Percentiles rank a stretch among this genome's conserved stretches.
Evolutionary conservation across 2,113 vertebrate species (phyloP).

Genomic region (Phoenicopterus ruber): DNA sequence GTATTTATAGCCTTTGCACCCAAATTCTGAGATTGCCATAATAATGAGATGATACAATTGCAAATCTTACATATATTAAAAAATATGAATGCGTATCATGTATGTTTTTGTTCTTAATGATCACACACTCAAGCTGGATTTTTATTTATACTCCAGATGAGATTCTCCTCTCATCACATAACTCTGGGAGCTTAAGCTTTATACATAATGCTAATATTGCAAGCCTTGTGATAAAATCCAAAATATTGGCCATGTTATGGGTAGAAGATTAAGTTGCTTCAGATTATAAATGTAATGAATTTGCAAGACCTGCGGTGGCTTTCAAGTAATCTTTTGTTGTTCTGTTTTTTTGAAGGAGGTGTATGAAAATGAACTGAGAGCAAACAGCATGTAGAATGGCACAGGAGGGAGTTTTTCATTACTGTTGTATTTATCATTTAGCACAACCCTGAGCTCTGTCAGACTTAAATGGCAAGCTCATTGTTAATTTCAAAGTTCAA

Average conservation of each 20-base stretch:
- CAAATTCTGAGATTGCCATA: background rate
- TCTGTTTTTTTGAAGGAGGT: background rate
- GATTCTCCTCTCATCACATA: background rate
- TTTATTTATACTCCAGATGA: background rate
- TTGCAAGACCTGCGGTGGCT: background rate
- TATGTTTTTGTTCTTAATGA: background rate
- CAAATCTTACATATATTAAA: background rate
- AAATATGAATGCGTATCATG: background rate
- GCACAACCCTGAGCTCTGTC: background rate
- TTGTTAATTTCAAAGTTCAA: slow-evolving; percentile 47
- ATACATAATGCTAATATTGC: background rate
- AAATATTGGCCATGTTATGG: background rate
- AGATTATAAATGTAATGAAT: background rate
- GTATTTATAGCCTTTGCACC: background rate
- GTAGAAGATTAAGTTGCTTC: slow-evolving; percentile 22
- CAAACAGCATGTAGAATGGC: slow-evolving; percentile 1
- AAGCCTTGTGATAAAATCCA: background rate
- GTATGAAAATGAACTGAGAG: slow-evolving; percentile 5
- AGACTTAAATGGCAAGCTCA: slow-evolving; percentile 33
- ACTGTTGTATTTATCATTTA: slow-evolving; percentile 6
- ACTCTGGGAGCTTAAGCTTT: background rate
- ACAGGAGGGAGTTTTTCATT: slow-evolving; percentile 15
- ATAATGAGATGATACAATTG: background rate
- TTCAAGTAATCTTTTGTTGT: slow-evolving; percentile 18
- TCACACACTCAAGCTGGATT: background rate